Evolutionary conservation across 2,113 vertebrate genomes (phyloP).

Genomic region (Dolichotis patagonum): DNA sequence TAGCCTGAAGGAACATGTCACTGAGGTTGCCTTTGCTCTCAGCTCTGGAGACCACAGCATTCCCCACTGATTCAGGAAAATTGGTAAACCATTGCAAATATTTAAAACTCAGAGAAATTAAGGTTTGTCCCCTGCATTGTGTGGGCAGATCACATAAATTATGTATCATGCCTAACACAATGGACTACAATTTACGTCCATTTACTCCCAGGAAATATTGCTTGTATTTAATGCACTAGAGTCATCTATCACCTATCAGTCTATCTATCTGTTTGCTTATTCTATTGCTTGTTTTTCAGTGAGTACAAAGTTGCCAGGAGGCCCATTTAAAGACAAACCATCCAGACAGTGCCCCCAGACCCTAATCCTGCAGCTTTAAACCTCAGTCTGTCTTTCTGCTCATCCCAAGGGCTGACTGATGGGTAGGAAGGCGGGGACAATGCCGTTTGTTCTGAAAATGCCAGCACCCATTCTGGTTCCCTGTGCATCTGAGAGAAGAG

Average conservation of each 20-base stretch:
- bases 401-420: neutral
- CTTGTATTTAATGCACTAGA: neutral
- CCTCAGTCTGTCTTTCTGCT: neutral
- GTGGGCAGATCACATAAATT: neutral
- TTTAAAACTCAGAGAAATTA: slow-evolving; percentile 6
- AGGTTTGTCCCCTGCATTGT: neutral
- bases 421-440: neutral
- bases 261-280: neutral
- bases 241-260: neutral
- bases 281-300: neutral
- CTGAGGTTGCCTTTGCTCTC: neutral
- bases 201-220: neutral
- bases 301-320: neutral
- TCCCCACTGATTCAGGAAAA: neutral
- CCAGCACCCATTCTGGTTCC: neutral
- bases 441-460: neutral
- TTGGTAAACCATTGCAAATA: neutral
- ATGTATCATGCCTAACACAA: neutral
- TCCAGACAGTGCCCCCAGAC: neutral
- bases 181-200: neutral
- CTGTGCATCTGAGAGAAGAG: neutral
- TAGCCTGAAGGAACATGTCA: neutral
- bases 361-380: neutral
- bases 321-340: neutral
- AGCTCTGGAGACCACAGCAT: neutral